Evolutionary conservation across 2,888 invertebrate genomes (phyloP).

Genomic region (Punctoribates punctum): DNA sequence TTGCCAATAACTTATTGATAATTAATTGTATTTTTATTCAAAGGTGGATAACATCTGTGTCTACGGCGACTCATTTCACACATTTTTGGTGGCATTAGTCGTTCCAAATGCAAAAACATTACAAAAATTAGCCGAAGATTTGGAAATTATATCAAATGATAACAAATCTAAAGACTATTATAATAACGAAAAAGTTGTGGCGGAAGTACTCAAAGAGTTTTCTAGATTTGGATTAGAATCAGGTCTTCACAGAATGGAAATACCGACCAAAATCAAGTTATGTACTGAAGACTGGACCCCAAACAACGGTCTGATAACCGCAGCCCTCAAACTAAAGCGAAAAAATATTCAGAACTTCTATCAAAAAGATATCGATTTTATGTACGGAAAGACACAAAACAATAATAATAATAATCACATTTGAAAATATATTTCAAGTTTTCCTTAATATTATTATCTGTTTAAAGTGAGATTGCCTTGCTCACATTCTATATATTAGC

Average conservation of each 20-base stretch:
- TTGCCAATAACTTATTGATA: too few species aligned
- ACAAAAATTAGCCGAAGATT: constrained; percentile 63
- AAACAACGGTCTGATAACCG: constrained; percentile 58
- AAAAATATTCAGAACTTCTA: constrained; percentile 56
- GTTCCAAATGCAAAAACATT: constrained; percentile 66
- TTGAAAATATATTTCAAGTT: too few species aligned
- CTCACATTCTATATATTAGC: too few species aligned
- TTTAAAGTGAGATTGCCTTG: too few species aligned
- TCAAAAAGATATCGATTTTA: constrained; percentile 53
- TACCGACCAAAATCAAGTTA: constrained; percentile 52
- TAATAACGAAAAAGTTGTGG: constrained; percentile 52
- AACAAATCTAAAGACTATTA: too few species aligned
- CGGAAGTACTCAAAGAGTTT: constrained; percentile 77
- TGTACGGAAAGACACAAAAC: too few species aligned
- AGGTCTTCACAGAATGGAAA: constrained; percentile 42
- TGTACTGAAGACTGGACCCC: constrained; percentile 58
- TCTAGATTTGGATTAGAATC: constrained; percentile 76
- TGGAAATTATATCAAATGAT: too few species aligned
- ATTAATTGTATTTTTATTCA: constrained; percentile 81
- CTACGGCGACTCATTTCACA: constrained; percentile 83
- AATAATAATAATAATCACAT: too few species aligned
- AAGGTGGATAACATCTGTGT: constrained; percentile 96
- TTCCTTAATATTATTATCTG: too few species aligned
- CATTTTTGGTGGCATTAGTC: constrained; percentile 81
- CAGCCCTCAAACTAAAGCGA: constrained; percentile 58